phyloP scores from a whole-genome alignment of 2,888 invertebrate genomes.

The Galerucella pusilla region DNA sequence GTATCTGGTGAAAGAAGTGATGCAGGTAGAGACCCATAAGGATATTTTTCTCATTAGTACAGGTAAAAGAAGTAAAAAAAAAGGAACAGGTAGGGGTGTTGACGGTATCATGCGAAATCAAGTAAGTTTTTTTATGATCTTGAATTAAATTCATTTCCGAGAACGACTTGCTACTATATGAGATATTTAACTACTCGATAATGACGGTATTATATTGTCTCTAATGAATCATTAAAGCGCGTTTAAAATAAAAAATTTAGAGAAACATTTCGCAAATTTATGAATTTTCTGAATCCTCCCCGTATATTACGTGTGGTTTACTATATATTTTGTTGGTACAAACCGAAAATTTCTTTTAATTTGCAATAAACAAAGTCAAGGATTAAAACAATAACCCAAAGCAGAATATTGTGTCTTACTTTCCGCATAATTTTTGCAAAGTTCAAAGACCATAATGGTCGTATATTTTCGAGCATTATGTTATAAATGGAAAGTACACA shows the following conservation, averaged over 20 bases:
- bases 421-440: conserved; percentile 21
- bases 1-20: conserved; percentile 23
- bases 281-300: no score
- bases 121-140: conserved; percentile 53
- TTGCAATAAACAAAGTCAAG: neutral
- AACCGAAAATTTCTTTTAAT: neutral
- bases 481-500: conserved; percentile 24
- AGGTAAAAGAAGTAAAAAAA: conserved; percentile 52
- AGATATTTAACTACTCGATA: neutral
- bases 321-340: no score
- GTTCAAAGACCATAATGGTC: conserved; percentile 32
- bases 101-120: conserved; percentile 57
- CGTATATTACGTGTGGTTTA: no score
- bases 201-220: neutral
- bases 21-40: conserved; percentile 55
- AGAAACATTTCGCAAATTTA: no score
- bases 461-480: conserved; percentile 37
- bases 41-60: conserved; percentile 58
- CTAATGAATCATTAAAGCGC: neutral
- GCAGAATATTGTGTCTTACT: neutral
- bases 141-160: conserved; percentile 39
- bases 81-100: conserved; percentile 54
- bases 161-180: conserved; percentile 12
- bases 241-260: no score
- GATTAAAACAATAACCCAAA: neutral